These are phyloP conservation scores for Anolis sagrei DNA, from an alignment of 2,113 vertebrate species.

Conservation along the genomic window DNA sequence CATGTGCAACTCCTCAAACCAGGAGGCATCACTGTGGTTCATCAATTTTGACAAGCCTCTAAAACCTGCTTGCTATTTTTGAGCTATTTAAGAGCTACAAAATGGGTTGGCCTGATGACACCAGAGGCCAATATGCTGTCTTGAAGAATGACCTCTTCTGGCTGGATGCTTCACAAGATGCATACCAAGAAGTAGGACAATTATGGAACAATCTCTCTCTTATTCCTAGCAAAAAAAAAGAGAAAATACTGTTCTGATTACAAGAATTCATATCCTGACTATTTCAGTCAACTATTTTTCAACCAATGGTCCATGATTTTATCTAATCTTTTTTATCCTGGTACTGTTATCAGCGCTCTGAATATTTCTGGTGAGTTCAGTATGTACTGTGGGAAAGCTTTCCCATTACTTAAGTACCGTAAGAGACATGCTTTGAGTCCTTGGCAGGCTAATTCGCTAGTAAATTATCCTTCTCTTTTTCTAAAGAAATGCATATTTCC, in stretches of 20 bases:
- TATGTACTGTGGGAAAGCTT: not conserved
- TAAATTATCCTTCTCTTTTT: not conserved
- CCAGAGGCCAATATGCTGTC: not conserved
- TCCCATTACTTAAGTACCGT: not conserved
- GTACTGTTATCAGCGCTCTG: not conserved
- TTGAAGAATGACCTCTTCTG: not conserved
- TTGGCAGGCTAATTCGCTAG: not conserved
- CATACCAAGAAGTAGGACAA: not conserved
- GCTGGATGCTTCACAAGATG: slow-evolving; percentile 6
- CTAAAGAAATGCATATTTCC: not conserved
- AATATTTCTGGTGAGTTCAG: not conserved
- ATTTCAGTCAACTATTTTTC: slow-evolving; percentile 9
- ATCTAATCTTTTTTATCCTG: not conserved
- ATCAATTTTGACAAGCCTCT: not conserved
- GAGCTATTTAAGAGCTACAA: not conserved
- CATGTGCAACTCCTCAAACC: not conserved
- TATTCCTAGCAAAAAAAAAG: not conserved
- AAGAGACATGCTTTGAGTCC: not conserved
- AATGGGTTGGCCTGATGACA: not conserved
- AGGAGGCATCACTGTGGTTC: not conserved
- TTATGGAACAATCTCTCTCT: not conserved
- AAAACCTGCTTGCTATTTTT: not conserved
- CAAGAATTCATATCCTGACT: not conserved
- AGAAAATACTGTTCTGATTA: not conserved
- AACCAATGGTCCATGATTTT: not conserved